These are phyloP conservation scores for Actinernus sp. DNA, from an alignment of 92 coral and sea anemone species.

Conservation along the genomic window DNA sequence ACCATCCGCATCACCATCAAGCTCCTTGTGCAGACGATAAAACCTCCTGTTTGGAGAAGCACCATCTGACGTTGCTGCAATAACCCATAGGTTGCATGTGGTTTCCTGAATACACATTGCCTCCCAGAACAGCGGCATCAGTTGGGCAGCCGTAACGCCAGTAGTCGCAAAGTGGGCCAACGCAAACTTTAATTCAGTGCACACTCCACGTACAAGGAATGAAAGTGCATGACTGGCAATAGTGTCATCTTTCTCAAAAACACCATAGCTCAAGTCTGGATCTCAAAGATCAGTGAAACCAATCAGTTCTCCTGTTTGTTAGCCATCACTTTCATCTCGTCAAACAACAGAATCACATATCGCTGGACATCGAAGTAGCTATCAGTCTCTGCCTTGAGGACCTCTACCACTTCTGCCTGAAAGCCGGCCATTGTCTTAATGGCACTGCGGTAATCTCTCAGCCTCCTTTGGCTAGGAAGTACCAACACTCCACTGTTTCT, in stretches of 20 bases:
- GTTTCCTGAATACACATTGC: conserved; percentile 57
- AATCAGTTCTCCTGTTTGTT: conserved; percentile 49
- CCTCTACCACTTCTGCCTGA: too few species aligned
- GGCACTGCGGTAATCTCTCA: conserved; percentile 57
- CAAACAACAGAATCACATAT: conserved; percentile 51
- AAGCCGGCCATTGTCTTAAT: too few species aligned
- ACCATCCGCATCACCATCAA: conserved; percentile 41
- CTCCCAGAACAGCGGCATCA: conserved; percentile 65
- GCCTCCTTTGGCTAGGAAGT: conserved; percentile 50
- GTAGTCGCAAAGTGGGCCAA: conserved; percentile 75
- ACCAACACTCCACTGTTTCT: conserved; percentile 52
- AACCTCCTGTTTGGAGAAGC: conserved; percentile 75
- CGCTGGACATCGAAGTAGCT: conserved; percentile 49
- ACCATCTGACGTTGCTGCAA: conserved; percentile 64
- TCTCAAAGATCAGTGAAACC: conserved; percentile 69
- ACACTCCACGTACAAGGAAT: conserved; percentile 64
- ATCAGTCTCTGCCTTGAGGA: conserved; percentile 42
- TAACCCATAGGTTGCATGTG: conserved; percentile 57
- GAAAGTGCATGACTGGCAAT: conserved; percentile 63
- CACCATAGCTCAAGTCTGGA: conserved; percentile 64
- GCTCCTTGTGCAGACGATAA: conserved; percentile 47
- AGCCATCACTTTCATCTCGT: conserved; percentile 59
- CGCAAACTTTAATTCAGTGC: conserved; percentile 63
- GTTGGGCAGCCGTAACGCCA: conserved; percentile 60
- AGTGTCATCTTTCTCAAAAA: conserved; percentile 38